Percentiles rank a stretch among this genome's conserved stretches.
These are phyloP conservation scores for Stramonita haemastoma DNA, from an alignment of 2,888 invertebrate species.

Conservation along the genomic window DNA sequence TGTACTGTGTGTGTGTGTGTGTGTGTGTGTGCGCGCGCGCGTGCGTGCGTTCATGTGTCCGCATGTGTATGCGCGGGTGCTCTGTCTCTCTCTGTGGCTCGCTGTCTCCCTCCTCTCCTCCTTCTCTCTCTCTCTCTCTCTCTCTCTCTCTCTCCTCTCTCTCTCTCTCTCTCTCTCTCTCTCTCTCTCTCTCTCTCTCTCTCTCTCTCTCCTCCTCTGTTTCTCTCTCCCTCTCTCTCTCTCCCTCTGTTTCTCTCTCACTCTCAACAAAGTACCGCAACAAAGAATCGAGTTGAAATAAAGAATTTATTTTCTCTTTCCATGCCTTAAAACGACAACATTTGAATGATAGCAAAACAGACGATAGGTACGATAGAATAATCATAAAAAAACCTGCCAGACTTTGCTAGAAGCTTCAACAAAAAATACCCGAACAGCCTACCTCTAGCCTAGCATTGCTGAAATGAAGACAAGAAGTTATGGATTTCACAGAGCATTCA, in stretches of 20 bases:
- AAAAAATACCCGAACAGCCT: not conserved
- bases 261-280: too few species aligned
- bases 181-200: not conserved
- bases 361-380: too few species aligned
- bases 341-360: too few species aligned
- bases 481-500: not conserved
- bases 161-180: not conserved
- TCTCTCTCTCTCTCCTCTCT: constrained; percentile 18
- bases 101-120: not conserved
- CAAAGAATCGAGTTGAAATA: too few species aligned
- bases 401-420: not conserved
- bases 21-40: not conserved
- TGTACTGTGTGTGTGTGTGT: not conserved
- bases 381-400: too few species aligned
- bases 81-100: too few species aligned
- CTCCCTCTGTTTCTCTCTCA: too few species aligned
- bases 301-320: too few species aligned
- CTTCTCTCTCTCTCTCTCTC: constrained; percentile 7
- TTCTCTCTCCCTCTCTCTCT: not conserved
- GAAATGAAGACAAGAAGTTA: not conserved
- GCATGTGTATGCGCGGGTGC: not conserved
- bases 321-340: too few species aligned
- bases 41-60: not conserved
- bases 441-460: not conserved
- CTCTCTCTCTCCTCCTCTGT: not conserved